A percentile compares a stretch with the other conserved stretches of the same genome.
phyloP scores from a whole-genome alignment of 2,797 vertebrate species.

The Hyperoplus immaculatus region DNA sequence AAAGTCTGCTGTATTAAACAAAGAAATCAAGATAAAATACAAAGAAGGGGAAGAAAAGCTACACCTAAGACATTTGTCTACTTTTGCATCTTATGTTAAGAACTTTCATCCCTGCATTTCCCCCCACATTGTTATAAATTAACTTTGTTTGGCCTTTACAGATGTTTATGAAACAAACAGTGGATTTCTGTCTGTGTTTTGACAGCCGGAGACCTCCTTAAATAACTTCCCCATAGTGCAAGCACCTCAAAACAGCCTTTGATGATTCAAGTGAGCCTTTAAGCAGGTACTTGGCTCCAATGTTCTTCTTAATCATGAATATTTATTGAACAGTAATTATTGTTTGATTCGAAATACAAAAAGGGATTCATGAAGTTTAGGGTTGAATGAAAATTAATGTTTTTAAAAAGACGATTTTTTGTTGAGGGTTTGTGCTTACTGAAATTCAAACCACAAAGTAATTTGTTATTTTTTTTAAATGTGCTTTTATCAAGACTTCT shows the following conservation, averaged over 20 bases:
- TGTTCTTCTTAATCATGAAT: slow-evolving; percentile 12
- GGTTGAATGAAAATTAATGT: neutral
- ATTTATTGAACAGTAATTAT: slow-evolving; percentile 6
- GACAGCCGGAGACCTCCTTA: slow-evolving; percentile 71
- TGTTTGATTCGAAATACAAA: slow-evolving; percentile 8
- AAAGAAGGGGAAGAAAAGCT: no score
- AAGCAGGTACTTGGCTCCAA: slow-evolving; percentile 32
- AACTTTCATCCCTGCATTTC: neutral
- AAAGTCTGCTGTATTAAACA: no score
- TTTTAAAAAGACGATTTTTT: neutral
- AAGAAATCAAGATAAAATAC: no score
- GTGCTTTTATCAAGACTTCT: neutral
- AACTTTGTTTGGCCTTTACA: neutral
- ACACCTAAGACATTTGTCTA: no score
- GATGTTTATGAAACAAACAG: no score
- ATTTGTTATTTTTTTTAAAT: neutral
- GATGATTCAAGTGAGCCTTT: slow-evolving; percentile 51
- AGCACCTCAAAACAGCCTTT: slow-evolving; percentile 70
- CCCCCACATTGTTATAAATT: neutral
- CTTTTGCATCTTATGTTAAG: no score
- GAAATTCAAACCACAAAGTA: neutral
- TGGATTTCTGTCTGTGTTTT: no score
- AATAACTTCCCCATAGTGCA: slow-evolving; percentile 75
- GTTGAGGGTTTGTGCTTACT: neutral
- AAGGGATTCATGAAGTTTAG: neutral